Percentiles rank a stretch among this genome's conserved stretches.
Evolutionary conservation across 2,797 vertebrate species (phyloP).

Genomic region (Gallinago solitaria): DNA sequence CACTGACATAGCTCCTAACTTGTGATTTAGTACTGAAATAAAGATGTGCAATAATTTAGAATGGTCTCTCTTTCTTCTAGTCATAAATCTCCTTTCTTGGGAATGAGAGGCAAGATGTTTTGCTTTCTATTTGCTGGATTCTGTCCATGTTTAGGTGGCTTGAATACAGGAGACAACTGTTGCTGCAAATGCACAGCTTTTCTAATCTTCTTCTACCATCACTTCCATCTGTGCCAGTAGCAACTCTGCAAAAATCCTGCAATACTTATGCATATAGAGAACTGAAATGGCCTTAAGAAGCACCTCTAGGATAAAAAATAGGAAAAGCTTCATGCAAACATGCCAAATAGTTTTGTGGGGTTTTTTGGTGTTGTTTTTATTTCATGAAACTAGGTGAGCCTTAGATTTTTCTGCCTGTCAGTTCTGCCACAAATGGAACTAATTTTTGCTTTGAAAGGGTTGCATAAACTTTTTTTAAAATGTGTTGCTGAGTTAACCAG

Average conservation of each 20-base stretch:
- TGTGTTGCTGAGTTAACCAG: neutral
- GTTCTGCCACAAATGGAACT: neutral
- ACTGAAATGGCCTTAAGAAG: neutral
- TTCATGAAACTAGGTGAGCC: neutral
- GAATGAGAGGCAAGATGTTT: neutral
- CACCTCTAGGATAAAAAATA: neutral
- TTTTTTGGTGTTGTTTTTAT: neutral
- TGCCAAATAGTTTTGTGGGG: neutral
- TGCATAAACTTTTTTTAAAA: neutral
- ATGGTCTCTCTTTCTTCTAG: neutral
- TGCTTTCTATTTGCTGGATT: neutral
- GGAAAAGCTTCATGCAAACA: neutral
- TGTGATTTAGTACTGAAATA: slow-evolving; percentile 18
- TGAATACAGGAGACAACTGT: neutral
- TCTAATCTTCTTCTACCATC: neutral
- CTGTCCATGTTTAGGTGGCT: neutral
- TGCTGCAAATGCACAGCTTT: neutral
- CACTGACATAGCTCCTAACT: neutral
- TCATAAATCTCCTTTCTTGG: neutral
- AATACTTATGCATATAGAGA: neutral
- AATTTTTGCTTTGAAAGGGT: neutral
- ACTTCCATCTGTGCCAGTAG: neutral
- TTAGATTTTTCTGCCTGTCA: neutral
- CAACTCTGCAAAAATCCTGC: neutral
- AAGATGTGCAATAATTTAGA: neutral